Evolutionary conservation across 2,888 invertebrate genomes (phyloP).

Genomic region (Nebria brevicollis): DNA sequence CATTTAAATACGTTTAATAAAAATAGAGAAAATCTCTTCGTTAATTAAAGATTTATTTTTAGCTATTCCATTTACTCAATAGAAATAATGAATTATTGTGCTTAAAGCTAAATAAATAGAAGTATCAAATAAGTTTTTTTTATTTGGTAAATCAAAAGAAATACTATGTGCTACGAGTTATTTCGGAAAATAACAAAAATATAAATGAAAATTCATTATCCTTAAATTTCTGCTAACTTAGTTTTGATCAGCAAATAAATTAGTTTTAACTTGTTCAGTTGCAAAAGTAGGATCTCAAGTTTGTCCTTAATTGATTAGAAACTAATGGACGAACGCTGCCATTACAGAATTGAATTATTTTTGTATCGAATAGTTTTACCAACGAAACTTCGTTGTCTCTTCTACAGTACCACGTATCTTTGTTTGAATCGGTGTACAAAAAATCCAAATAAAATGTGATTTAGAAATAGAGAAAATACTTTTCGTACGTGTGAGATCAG

Average conservation of each 20-base stretch:
- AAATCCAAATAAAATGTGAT: background rate
- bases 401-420: background rate
- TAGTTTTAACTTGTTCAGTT: background rate
- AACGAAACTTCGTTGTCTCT: background rate
- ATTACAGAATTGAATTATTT: background rate
- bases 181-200: no score
- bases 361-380: background rate
- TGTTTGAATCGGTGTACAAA: background rate
- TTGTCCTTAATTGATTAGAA: background rate
- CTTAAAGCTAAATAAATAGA: no score
- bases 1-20: no score
- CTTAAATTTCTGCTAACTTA: background rate
- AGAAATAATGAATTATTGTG: background rate
- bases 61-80: no score
- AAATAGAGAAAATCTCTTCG: no score
- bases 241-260: background rate
- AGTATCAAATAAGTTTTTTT: no score
- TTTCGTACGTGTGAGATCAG: constrained; percentile 31
- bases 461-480: background rate
- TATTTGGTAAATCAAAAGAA: background rate
- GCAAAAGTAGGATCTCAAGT: background rate
- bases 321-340: background rate
- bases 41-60: no score
- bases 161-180: background rate
- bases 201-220: background rate